These are phyloP conservation scores for Helogale parvula DNA, from an alignment of 2,113 vertebrate species.

Conservation along the genomic window DNA sequence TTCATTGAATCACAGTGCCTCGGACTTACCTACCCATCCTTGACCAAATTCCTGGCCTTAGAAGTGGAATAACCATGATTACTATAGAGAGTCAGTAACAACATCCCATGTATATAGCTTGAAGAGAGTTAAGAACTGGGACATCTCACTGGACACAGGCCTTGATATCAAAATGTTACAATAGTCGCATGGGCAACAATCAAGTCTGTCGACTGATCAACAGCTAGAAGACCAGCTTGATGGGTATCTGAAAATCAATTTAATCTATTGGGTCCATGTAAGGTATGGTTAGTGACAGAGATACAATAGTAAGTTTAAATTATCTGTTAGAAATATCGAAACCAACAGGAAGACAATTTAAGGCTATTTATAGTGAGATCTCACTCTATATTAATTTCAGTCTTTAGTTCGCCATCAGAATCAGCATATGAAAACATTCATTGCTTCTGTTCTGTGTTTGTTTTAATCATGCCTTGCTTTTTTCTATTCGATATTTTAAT, in stretches of 20 bases:
- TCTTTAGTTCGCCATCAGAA: neutral
- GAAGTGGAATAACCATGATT: neutral
- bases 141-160: neutral
- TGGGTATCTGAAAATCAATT: neutral
- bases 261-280: neutral
- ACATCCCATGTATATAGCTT: neutral
- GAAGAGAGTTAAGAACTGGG: neutral
- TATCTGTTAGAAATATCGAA: conserved; percentile 5
- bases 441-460: neutral
- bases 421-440: neutral
- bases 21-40: neutral
- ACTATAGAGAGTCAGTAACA: neutral
- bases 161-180: neutral
- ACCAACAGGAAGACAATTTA: neutral
- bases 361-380: neutral
- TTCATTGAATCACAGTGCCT: neutral
- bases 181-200: rapidly evolving
- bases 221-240: neutral
- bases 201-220: neutral
- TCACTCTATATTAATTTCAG: neutral
- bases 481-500: conserved; percentile 1
- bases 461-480: neutral
- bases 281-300: neutral
- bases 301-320: neutral
- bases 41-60: neutral